Percentiles rank a stretch among this genome's conserved stretches.
Conservation (phyloP, 2,113 vertebrate genomes). For the Chaetorhynchus papuensis region DNA sequence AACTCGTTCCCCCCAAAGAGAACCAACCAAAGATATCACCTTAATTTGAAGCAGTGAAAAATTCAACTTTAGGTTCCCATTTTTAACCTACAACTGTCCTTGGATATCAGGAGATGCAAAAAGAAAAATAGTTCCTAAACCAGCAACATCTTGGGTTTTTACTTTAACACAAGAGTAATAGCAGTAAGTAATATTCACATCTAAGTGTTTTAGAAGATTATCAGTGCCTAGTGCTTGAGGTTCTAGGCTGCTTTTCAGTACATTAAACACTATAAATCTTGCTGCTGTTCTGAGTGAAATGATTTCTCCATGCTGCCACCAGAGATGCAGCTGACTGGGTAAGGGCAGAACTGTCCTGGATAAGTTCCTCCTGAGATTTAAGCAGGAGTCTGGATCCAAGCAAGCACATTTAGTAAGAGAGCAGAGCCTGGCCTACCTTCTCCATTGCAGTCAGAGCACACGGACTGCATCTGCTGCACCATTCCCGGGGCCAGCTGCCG, state of each 20-base stretch:
- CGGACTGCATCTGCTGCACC: constrained; percentile 99
- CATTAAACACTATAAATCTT: not conserved
- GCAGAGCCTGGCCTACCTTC: constrained; percentile 79
- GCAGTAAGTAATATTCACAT: not conserved
- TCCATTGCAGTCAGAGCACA: constrained; percentile 95
- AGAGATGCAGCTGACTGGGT: not conserved
- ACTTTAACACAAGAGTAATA: not conserved
- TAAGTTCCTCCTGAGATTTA: not conserved
- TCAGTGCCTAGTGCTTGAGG: not conserved
- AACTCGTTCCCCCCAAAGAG: not conserved
- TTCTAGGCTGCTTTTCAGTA: not conserved
- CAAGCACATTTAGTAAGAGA: not conserved
- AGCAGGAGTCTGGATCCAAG: not conserved
- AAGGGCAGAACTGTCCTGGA: not conserved
- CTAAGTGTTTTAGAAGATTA: not conserved
- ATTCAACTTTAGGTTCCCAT: not conserved
- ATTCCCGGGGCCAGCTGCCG: constrained; percentile 97
- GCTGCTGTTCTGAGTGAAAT: not conserved
- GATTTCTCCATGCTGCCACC: not conserved
- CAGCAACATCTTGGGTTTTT: not conserved
- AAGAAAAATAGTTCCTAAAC: not conserved
- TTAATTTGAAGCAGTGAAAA: not conserved
- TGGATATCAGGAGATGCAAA: not conserved
- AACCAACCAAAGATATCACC: not conserved
- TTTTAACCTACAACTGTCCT: not conserved